Evolutionary conservation across 2,888 invertebrate genomes (phyloP), one percentile per base, ranked within the genome.

Genomic region (Congeria kusceri): DNA sequence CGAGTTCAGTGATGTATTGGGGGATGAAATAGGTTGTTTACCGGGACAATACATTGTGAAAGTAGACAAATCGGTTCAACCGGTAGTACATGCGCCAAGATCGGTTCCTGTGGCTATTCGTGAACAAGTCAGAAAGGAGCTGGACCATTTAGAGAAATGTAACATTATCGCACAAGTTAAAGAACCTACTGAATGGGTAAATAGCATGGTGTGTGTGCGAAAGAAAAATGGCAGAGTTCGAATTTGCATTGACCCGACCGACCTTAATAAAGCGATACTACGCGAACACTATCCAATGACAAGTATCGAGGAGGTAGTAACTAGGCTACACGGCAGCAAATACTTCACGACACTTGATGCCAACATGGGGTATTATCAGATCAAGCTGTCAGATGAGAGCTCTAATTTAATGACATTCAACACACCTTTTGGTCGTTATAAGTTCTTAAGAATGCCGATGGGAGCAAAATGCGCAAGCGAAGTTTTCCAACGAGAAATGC

Each of bases 101-200:
- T 80, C 75, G 65, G 67, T 83, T 20, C 85, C 83, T 46, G 32
- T 80, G 59, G 67, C 77, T 0, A 23, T 87, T 13, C 67, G 62
- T 53, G 66, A 78, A 0, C 78, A 74, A 56, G 49, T 86, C 1
- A 75, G 77, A 29, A 61, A 56, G 29, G 76, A 86, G 66, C 64
- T 88, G 3, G 56, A 76, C 9, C 53, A 64, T 56, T 71, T 84
- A 74, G 84, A 76, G 62, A n/a, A 39, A 39, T 25, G 57, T 0
- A 63, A 69, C 11, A 70, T 86, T 1, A 87, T 86, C 56, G 65
- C 25, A 13, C 69, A 62, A 70, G 71, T 68, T 32, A 66, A 32
- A 44, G 69, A 86, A 62, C 84, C 86, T 13, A 84, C 86, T 47
- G 61, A 47, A 0, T 84, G 85, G 80, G 85, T 87, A 0, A 84